A percentile compares a stretch with the other conserved stretches of the same genome.
These are phyloP conservation scores for Varecia variegata DNA, from an alignment of 2,797 vertebrate species.

Conservation along the genomic window DNA sequence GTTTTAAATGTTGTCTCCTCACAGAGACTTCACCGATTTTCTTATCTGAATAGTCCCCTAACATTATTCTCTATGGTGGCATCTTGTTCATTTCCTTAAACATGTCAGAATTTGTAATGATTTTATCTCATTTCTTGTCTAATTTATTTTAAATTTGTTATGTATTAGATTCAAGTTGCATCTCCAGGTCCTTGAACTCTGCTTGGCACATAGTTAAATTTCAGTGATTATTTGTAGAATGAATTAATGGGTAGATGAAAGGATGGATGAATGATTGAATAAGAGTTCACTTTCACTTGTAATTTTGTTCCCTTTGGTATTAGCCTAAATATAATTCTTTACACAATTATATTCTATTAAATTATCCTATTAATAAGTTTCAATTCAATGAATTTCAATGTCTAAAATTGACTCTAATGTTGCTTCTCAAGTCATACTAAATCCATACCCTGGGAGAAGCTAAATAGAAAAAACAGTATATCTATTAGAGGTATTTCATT, in stretches of 20 bases:
- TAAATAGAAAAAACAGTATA: not conserved
- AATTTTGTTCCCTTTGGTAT: not conserved
- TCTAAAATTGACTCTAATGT: not conserved
- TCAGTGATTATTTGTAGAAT: not conserved
- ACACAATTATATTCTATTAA: not conserved
- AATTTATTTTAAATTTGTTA: not conserved
- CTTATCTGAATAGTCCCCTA: not conserved
- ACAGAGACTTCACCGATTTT: not conserved
- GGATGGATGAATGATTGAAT: not conserved
- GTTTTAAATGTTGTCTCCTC: not conserved
- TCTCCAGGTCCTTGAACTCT: not conserved
- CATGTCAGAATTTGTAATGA: not conserved
- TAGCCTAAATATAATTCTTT: not conserved
- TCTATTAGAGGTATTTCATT: not conserved
- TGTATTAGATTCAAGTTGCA: not conserved
- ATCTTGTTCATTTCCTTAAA: not conserved
- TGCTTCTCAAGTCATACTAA: not conserved
- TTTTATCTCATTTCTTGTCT: not conserved
- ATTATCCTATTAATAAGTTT: not conserved
- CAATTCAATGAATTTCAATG: slow-evolving; percentile 11
- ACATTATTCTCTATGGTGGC: not conserved
- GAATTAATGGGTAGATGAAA: not conserved
- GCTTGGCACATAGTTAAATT: not conserved
- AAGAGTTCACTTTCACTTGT: not conserved
- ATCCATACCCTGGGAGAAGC: not conserved